A percentile compares a stretch with the other conserved stretches of the same genome.
Evolutionary conservation across 1,140 invertebrate species (phyloP).

Genomic region (Pseudomyrmex dendroicus): DNA sequence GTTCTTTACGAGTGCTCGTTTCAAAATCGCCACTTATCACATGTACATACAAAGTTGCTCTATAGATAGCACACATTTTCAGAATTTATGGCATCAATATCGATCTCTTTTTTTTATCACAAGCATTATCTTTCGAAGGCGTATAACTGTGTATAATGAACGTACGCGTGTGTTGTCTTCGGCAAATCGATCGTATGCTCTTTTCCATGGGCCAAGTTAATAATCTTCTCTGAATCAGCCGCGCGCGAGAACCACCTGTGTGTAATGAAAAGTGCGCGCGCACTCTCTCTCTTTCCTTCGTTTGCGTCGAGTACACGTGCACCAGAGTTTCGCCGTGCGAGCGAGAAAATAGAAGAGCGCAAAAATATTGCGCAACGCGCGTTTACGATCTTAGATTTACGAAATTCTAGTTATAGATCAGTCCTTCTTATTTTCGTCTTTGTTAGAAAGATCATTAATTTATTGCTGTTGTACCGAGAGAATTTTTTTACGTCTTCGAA

Average conservation of each 20-base stretch:
- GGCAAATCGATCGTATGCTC: constrained; percentile 56
- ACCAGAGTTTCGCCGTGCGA: constrained; percentile 11
- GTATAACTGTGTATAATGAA: not conserved
- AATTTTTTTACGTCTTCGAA: too few species aligned
- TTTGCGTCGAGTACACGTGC: constrained; percentile 53
- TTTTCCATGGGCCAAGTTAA: constrained; percentile 30
- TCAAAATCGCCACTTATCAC: not conserved
- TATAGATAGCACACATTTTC: constrained; percentile 2
- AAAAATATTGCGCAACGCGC: not conserved
- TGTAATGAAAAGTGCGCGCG: constrained; percentile 38
- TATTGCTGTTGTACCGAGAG: too few species aligned
- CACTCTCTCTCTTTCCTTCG: constrained; percentile 4
- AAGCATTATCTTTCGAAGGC: not conserved
- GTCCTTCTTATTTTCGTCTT: not conserved
- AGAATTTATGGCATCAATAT: not conserved
- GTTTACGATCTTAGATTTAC: not conserved
- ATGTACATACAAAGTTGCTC: too few species aligned
- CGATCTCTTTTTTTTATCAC: not conserved
- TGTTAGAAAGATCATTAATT: too few species aligned
- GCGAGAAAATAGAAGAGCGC: not conserved
- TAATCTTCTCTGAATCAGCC: constrained; percentile 17
- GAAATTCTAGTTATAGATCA: not conserved
- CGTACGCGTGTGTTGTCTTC: not conserved
- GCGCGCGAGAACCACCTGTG: constrained; percentile 61
- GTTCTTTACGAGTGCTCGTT: not conserved